Evolutionary conservation across 1,140 invertebrate genomes (phyloP).

Genomic region (Zaprionus kolodkinae): DNA sequence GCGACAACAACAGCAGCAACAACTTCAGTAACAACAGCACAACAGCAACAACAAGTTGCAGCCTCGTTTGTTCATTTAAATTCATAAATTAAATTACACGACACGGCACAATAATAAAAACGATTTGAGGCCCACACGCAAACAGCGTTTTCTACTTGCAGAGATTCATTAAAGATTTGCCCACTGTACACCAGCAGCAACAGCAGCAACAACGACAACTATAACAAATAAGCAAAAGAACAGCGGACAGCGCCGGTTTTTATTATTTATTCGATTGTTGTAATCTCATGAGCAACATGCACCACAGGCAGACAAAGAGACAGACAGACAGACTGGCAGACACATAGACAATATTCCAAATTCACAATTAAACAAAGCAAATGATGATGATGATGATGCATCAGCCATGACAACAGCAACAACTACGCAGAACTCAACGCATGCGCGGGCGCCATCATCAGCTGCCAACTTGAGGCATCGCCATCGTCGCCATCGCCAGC

Average conservation of each 20-base stretch:
- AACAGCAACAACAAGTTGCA: constrained; percentile 45
- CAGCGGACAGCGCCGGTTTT: constrained; percentile 25
- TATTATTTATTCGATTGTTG: constrained; percentile 76
- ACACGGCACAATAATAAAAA: constrained; percentile 82
- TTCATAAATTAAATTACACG: constrained; percentile 83
- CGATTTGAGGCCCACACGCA: constrained; percentile 80
- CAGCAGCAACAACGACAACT: constrained; percentile 41
- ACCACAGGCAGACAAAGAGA: constrained; percentile 53
- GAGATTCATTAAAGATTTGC: constrained; percentile 68
- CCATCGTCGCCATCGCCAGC: constrained; percentile 32
- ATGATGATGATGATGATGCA: constrained; percentile 69
- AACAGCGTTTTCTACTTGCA: constrained; percentile 41
- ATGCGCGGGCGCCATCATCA: constrained; percentile 81
- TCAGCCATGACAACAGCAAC: constrained; percentile 5
- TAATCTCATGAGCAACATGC: constrained; percentile 76
- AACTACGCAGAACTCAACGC: constrained; percentile 55
- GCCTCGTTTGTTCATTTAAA: constrained; percentile 69
- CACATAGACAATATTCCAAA: constrained; percentile 38
- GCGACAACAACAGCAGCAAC: constrained; percentile 39
- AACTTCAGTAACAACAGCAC: constrained; percentile 20
- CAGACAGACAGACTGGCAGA: constrained; percentile 6
- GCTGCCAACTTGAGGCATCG: constrained; percentile 53
- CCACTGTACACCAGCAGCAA: constrained; percentile 29
- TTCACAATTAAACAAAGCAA: constrained; percentile 77
- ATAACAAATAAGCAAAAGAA: constrained; percentile 36